Evolutionary conservation across 2,113 vertebrate genomes (phyloP), one percentile per base, ranked within the genome.

Genomic region (Glaucidium brasilianum): DNA sequence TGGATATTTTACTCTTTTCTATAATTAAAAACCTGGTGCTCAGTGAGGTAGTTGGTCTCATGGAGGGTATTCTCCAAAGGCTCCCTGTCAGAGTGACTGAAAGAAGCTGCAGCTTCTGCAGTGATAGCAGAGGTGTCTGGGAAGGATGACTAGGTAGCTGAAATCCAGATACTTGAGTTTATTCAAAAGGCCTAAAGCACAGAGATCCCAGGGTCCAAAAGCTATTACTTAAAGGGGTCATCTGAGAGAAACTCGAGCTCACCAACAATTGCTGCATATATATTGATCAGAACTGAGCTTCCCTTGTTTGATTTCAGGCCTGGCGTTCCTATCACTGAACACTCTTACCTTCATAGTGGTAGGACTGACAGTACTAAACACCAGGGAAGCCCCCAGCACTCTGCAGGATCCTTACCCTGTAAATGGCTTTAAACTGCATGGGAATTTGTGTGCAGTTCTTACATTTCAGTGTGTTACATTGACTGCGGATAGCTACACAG

Each of bases 21-120:
- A 0, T 35, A 68, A 45, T 6, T 58, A 37, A 67, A 63, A 88
- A 18, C 2, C 34, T 53, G 35, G 5, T 72, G 22, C 26, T 75
- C 23, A 14, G 63, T 52, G 64, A 87, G 4, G 10, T 59, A 59
- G 18, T 29, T 59, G 43, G 37, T 78, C 45, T 72, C 0, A 0
- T 55, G 53, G n/a, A 60, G 32, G 5, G 37, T 82, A 41, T 8
- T 82, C 11, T 85, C 78, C 18, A n/a, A 35, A 88, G 25, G 29
- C 34, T 26, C 41, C 69, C 15, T 20, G 1, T 16, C 0, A 0
- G n/a, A 55, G 23, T n/a, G 35, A 16, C 3, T n/a, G 68, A 68
- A 85, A 78, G 74, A 56, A 82, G 66, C n/a, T 83, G 71, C 18
- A 82, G 45, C 39, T 78, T 68, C 74, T 90, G 41, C 68, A 71